Evolutionary conservation across 2,797 vertebrate genomes (phyloP).

Genomic region (Coccyzus lansbergi): DNA sequence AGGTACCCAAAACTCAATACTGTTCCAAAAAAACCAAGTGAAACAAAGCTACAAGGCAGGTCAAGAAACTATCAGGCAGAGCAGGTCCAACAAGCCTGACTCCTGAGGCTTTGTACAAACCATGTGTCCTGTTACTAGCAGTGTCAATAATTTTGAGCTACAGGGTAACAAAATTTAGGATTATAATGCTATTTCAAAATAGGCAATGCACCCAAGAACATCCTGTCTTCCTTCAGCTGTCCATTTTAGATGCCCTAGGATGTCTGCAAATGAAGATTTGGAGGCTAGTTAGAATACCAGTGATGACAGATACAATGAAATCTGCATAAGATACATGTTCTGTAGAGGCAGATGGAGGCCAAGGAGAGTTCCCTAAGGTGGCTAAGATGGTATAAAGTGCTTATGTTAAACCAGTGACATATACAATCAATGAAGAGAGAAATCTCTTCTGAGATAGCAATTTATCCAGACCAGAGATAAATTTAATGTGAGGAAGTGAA

Average conservation of each 20-base stretch:
- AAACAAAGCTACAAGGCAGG: background rate
- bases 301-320: background rate
- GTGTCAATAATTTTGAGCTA: background rate
- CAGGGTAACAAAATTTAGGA: rapidly evolving
- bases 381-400: background rate
- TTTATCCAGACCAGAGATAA: background rate
- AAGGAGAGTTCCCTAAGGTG: background rate
- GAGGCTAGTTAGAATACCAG: background rate
- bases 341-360: background rate
- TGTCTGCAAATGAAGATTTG: background rate
- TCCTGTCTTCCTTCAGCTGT: background rate
- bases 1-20: too few relatives aligned
- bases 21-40: background rate
- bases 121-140: background rate
- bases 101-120: background rate
- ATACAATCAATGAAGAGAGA: background rate
- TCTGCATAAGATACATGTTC: background rate
- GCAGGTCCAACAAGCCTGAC: background rate
- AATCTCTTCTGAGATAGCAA: background rate
- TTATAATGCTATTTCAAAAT: background rate
- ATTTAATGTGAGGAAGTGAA: background rate
- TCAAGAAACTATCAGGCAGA: background rate
- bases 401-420: background rate
- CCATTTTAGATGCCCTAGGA: background rate
- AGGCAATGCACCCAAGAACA: background rate